Conservation (phyloP, 2,888 invertebrate species). For the Biston stratarius region DNA sequence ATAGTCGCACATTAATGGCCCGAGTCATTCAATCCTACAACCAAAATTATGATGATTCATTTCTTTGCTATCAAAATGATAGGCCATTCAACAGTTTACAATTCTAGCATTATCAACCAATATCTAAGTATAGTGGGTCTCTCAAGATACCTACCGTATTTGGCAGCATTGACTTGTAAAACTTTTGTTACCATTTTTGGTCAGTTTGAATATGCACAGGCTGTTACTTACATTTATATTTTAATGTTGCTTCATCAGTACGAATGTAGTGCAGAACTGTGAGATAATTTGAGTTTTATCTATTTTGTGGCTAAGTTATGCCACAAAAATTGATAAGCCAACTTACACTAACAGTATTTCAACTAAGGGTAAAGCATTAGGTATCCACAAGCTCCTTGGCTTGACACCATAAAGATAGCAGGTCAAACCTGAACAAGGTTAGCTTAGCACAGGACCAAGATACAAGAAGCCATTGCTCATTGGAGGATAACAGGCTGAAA, state of each 20-base stretch:
- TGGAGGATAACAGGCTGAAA: too few species aligned
- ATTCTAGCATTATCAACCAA: not conserved
- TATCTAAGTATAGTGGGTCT: not conserved
- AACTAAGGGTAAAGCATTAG: not conserved
- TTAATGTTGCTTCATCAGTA: not conserved
- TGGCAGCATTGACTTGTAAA: not conserved
- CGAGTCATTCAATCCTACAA: not conserved
- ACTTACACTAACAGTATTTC: not conserved
- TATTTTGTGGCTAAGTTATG: not conserved
- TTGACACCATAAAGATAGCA: too few species aligned
- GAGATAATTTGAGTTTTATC: not conserved
- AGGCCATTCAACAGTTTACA: not conserved
- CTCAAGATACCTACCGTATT: not conserved
- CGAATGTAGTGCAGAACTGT: not conserved
- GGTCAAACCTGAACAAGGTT: too few species aligned
- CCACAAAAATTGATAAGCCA: slow-evolving; percentile 3
- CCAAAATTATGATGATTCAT: slow-evolving; percentile 2
- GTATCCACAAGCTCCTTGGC: too few species aligned
- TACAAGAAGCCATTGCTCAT: too few species aligned
- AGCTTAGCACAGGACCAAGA: too few species aligned
- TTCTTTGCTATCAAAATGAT: not conserved
- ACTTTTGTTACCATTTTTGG: not conserved
- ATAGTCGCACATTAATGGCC: not conserved
- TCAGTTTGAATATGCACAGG: not conserved
- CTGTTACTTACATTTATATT: not conserved